phyloP scores from a whole-genome alignment of 2,888 invertebrate species.

The Ephialtes manifestator region DNA sequence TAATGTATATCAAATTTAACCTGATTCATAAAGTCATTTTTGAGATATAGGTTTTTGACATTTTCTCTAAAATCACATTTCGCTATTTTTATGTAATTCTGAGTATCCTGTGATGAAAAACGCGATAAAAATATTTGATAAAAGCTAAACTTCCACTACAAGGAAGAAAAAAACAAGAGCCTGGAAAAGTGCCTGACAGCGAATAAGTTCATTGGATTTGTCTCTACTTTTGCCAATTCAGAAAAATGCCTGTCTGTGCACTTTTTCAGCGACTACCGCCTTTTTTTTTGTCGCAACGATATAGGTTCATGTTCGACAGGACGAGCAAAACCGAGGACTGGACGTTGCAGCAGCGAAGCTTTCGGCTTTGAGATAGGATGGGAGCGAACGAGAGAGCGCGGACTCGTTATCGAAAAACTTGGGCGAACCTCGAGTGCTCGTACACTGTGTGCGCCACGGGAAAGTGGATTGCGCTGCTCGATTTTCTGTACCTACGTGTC shows the following conservation, averaged over 20 bases:
- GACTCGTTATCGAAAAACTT: conserved; percentile 49
- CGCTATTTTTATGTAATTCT: too few species aligned
- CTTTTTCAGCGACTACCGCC: conserved; percentile 42
- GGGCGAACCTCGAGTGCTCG: conserved; percentile 42
- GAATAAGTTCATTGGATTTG: conserved; percentile 51
- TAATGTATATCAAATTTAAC: not conserved
- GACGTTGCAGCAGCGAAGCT: conserved; percentile 18
- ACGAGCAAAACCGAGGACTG: conserved; percentile 8
- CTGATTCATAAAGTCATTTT: not conserved
- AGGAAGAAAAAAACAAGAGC: conserved; percentile 8
- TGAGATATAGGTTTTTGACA: too few species aligned
- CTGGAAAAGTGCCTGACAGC: conserved; percentile 28
- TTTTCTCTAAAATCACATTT: too few species aligned
- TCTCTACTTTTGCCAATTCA: conserved; percentile 56
- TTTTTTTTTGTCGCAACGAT: conserved; percentile 12
- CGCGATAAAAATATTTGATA: too few species aligned
- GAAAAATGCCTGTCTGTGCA: conserved; percentile 54
- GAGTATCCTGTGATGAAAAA: too few species aligned
- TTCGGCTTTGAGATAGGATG: conserved; percentile 48
- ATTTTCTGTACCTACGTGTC: conserved; percentile 41
- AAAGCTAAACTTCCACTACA: too few species aligned
- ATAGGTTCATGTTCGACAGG: conserved; percentile 30
- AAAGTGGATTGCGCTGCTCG: conserved; percentile 57
- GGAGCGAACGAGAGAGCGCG: not conserved
- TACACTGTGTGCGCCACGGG: conserved; percentile 15